Conservation (phyloP, 2,797 vertebrate genomes). For the Thripadectes ignobilis region DNA sequence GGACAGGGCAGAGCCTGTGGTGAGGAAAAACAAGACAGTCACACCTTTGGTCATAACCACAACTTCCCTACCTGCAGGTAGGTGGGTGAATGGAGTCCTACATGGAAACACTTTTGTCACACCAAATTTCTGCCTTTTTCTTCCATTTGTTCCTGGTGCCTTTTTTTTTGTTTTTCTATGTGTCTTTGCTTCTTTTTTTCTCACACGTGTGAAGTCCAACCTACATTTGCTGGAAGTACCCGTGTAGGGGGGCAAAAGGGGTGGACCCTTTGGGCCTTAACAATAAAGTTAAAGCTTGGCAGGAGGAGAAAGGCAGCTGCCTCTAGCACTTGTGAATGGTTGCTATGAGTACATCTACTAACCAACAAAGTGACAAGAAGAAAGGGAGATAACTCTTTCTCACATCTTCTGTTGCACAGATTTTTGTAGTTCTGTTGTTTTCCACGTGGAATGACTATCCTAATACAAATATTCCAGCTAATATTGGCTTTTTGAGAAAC, state of each 20-base stretch:
- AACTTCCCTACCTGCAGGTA: neutral
- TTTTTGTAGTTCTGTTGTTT: neutral
- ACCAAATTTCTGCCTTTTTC: neutral
- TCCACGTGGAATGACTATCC: neutral
- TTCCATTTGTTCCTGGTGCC: accelerated
- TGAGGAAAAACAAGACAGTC: neutral
- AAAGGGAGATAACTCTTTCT: neutral
- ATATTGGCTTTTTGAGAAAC: neutral
- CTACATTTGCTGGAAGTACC: neutral
- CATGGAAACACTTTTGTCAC: neutral
- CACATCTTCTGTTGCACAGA: neutral
- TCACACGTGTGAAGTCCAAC: neutral
- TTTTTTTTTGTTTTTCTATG: neutral
- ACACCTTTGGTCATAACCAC: neutral
- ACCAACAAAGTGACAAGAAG: neutral
- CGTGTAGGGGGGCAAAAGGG: neutral
- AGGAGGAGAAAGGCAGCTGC: neutral
- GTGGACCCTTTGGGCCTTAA: neutral
- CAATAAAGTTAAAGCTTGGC: neutral
- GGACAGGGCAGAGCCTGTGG: accelerated
- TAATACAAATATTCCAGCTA: neutral
- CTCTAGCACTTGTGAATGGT: neutral
- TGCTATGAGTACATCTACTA: neutral
- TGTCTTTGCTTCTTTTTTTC: neutral
- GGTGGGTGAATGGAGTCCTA: too few species aligned